Conservation (phyloP, 1,140 invertebrate species). For the Bombus consobrinus region DNA sequence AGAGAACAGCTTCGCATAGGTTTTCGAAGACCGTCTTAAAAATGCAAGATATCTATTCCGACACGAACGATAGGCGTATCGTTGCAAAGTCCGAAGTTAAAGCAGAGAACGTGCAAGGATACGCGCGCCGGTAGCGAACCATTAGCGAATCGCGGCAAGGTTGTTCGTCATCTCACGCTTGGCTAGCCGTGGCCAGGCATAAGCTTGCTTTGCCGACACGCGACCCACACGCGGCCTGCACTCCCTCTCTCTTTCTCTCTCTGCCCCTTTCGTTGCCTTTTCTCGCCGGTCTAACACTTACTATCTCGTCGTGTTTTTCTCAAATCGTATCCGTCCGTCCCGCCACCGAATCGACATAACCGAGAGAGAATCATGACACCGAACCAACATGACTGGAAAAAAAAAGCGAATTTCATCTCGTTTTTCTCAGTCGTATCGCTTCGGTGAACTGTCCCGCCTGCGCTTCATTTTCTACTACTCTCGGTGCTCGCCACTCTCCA, state of each 20-base stretch:
- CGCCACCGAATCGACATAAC: too few relatives aligned
- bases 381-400: too few relatives aligned
- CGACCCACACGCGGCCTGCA: slow-evolving; percentile 77
- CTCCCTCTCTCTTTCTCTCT: slow-evolving; percentile 32
- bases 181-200: slow-evolving; percentile 62
- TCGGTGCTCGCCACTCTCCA: not conserved
- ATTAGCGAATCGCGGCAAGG: slow-evolving; percentile 71
- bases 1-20: too few relatives aligned
- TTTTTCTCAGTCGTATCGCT: too few relatives aligned
- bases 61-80: not conserved
- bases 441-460: slow-evolving; percentile 15
- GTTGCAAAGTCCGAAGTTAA: not conserved
- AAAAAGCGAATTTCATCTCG: too few relatives aligned
- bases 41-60: not conserved
- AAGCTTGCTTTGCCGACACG: slow-evolving; percentile 72
- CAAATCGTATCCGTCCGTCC: too few relatives aligned
- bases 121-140: slow-evolving; percentile 62
- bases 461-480: slow-evolving; percentile 22
- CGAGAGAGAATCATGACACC: too few relatives aligned
- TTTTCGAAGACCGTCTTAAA: not conserved
- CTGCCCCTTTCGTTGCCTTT: slow-evolving; percentile 11
- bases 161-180: slow-evolving; percentile 72
- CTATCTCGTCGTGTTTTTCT: not conserved
- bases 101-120: slow-evolving; percentile 27
- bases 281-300: not conserved